These are phyloP conservation scores for Mormyrus iriodes DNA, from an alignment of 2,113 vertebrate species.

Conservation along the genomic window DNA sequence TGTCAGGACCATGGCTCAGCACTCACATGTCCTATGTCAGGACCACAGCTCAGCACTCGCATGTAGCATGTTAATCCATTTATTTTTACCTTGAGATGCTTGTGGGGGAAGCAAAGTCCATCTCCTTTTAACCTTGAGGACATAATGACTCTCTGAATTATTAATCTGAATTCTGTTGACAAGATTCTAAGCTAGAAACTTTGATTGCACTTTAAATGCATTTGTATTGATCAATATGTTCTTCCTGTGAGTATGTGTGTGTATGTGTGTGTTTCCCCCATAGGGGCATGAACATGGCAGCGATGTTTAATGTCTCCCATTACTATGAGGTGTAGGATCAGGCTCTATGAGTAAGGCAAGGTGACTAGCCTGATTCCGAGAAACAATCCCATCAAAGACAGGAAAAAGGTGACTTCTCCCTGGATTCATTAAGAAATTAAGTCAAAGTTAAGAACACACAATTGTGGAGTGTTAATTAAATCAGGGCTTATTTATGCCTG, in stretches of 20 bases:
- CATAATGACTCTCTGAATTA: neutral
- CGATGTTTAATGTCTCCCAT: neutral
- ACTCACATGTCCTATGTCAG: neutral
- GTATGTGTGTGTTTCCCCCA: neutral
- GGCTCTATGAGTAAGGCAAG: neutral
- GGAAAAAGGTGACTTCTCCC: neutral
- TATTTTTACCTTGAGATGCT: neutral
- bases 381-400: neutral
- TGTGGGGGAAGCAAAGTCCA: neutral
- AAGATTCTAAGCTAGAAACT: neutral
- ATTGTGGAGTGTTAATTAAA: neutral
- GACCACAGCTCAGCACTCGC: neutral
- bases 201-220: conserved; percentile 8
- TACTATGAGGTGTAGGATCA: neutral
- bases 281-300: neutral
- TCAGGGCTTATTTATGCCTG: neutral
- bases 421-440: neutral
- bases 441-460: neutral
- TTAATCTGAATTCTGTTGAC: neutral
- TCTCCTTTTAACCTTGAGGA: neutral
- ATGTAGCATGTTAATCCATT: neutral
- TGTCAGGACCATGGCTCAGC: too few relatives aligned
- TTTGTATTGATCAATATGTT: neutral
- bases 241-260: neutral
- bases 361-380: too few relatives aligned